Evolutionary conservation across 2,797 vertebrate species (phyloP).

Genomic region (Loriculus beryllinus): DNA sequence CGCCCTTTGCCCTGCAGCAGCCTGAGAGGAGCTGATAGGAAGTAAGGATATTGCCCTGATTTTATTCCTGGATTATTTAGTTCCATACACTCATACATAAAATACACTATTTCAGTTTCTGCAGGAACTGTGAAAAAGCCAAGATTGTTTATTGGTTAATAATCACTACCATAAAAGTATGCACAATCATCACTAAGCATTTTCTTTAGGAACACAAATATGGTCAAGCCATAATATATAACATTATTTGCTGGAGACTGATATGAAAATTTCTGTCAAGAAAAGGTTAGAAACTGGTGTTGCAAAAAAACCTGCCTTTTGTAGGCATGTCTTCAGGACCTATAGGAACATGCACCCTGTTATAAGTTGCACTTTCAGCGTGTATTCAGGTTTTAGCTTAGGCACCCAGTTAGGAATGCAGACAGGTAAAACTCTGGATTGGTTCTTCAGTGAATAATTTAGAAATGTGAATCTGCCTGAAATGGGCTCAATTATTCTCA

Average conservation of each 20-base stretch:
- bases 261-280: not conserved
- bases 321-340: not conserved
- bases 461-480: not conserved
- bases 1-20: constrained; percentile 25
- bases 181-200: not conserved
- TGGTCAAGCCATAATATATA: not conserved
- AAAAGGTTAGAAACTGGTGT: not conserved
- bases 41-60: not conserved
- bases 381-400: not conserved
- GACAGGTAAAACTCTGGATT: not conserved
- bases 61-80: not conserved
- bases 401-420: not conserved
- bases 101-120: not conserved
- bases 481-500: not conserved
- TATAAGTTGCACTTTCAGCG: not conserved
- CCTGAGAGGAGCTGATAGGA: not conserved
- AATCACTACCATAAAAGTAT: not conserved
- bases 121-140: not conserved
- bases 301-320: not conserved
- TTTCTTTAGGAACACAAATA: not conserved
- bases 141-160: not conserved
- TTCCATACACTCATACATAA: not conserved
- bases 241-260: not conserved
- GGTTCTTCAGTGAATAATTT: not conserved
- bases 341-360: not conserved